Evolutionary conservation across 2,888 invertebrate species (phyloP).

Genomic region (Zhuqinia jingwanae): DNA sequence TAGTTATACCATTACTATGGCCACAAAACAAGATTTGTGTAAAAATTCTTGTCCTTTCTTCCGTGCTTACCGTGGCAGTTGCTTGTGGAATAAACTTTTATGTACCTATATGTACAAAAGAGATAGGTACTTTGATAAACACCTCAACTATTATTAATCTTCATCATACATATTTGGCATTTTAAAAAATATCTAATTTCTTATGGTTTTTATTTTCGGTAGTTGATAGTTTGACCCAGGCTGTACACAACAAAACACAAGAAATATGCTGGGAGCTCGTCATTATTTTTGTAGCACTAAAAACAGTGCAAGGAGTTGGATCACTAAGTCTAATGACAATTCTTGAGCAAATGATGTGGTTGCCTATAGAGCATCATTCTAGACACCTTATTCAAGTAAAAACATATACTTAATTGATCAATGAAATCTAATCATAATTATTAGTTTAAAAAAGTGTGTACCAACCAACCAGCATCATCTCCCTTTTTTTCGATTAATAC

Average conservation of each 20-base stretch:
- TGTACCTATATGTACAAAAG: conserved; percentile 83
- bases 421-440: background rate
- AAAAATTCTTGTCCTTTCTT: conserved; percentile 82
- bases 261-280: conserved; percentile 82
- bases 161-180: background rate
- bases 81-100: conserved; percentile 83
- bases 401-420: background rate
- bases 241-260: background rate
- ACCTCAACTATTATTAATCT: conserved; percentile 52
- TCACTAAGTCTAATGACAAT: conserved; percentile 80
- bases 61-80: conserved; percentile 81
- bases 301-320: conserved; percentile 83
- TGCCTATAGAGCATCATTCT: conserved; percentile 82
- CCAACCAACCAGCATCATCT: too few species aligned
- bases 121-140: conserved; percentile 82
- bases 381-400: conserved; percentile 81
- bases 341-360: conserved; percentile 81
- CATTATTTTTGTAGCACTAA: conserved; percentile 81
- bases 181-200: background rate
- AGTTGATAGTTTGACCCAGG: conserved; percentile 54
- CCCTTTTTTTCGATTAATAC: too few species aligned
- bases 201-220: background rate
- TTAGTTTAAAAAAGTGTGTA: background rate
- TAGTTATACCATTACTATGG: too few species aligned
- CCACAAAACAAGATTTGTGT: conserved; percentile 81